Evolutionary conservation across 2,888 invertebrate species (phyloP).

Genomic region (Tholera decimalis): DNA sequence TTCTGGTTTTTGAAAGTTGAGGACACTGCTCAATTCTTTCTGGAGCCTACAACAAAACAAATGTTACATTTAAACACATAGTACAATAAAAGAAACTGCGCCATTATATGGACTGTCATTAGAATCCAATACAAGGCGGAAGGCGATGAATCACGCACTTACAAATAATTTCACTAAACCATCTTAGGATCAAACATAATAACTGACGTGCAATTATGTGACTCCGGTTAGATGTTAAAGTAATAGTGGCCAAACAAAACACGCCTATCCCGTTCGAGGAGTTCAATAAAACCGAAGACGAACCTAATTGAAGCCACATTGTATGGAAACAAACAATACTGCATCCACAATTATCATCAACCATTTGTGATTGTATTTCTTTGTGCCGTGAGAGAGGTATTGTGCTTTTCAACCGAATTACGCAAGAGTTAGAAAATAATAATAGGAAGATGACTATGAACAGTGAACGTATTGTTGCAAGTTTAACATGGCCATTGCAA

Average conservation of each 20-base stretch:
- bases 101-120: conserved; percentile 68
- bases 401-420: conserved; percentile 58
- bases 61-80: conserved; percentile 26
- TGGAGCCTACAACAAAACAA: conserved; percentile 82
- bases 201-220: conserved; percentile 69
- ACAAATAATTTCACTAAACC: conserved; percentile 73
- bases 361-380: conserved; percentile 41
- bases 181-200: conserved; percentile 63
- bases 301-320: conserved; percentile 30
- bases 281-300: conserved; percentile 38
- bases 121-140: conserved; percentile 68
- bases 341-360: conserved; percentile 49
- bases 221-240: conserved; percentile 28
- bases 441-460: conserved; percentile 29
- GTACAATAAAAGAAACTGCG: conserved; percentile 66
- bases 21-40: conserved; percentile 82
- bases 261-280: conserved; percentile 2
- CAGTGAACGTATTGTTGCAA: conserved; percentile 16
- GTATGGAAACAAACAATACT: conserved; percentile 51
- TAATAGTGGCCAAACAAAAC: conserved; percentile 30
- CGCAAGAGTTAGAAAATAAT: conserved; percentile 67
- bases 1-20: conserved; percentile 81
- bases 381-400: conserved; percentile 52
- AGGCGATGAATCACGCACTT: conserved; percentile 70
- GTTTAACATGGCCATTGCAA: not conserved